Percentiles rank a stretch among this genome's conserved stretches.
These are phyloP conservation scores for Protomyctophum bolini DNA, from an alignment of 2,113 vertebrate genomes.

Conservation along the genomic window DNA sequence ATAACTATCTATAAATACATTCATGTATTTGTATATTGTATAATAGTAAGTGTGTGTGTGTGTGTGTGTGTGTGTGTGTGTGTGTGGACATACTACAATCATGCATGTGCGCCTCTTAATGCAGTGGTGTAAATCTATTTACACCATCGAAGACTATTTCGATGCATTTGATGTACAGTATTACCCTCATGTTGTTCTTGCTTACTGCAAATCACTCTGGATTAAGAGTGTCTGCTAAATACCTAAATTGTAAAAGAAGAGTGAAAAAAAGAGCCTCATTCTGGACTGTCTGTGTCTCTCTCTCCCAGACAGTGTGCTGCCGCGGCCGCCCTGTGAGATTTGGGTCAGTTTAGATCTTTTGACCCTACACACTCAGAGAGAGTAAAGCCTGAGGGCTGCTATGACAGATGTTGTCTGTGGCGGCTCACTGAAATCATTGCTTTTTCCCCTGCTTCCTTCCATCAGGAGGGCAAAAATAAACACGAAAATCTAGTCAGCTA, in stretches of 20 bases:
- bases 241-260: neutral
- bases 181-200: too few species aligned
- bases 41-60: conserved; percentile 1
- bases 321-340: conserved; percentile 61
- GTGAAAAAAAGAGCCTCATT: conserved; percentile 51
- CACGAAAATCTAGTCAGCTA: neutral
- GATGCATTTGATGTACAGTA: too few species aligned
- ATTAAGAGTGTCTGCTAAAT: too few species aligned
- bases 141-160: too few species aligned
- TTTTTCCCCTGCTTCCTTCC: neutral
- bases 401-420: conserved; percentile 65
- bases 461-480: neutral
- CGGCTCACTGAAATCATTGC: conserved; percentile 31
- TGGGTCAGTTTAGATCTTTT: conserved; percentile 73
- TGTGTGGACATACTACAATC: neutral
- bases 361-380: conserved; percentile 59
- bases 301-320: neutral
- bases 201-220: too few species aligned
- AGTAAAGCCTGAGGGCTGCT: conserved; percentile 55
- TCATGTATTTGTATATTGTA: too few species aligned
- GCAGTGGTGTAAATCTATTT: too few species aligned
- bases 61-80: conserved; percentile 15
- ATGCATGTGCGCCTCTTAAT: too few species aligned
- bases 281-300: conserved; percentile 32
- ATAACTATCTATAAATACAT: too few species aligned